These are phyloP conservation scores for Ophion slaviceki DNA, from an alignment of 2,888 invertebrate genomes.

Conservation along the genomic window DNA sequence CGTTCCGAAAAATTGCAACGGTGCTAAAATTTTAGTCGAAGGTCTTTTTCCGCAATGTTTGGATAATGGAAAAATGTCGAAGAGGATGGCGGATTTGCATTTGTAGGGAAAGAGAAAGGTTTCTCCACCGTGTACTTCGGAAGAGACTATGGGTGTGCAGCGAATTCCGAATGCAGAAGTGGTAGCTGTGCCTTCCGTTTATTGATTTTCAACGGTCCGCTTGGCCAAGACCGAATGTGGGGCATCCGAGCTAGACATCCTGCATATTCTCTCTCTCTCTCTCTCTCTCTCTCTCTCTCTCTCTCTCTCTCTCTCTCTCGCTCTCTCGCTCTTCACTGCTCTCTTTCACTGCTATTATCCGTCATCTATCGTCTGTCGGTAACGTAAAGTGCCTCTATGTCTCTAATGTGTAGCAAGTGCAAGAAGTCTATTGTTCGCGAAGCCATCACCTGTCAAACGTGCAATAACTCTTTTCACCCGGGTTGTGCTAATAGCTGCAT, in stretches of 20 bases:
- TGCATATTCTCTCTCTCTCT: constrained; percentile 39
- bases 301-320: background rate
- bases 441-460: too few relatives aligned
- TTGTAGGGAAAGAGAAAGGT: background rate
- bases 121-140: constrained; percentile 13
- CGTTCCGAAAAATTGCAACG: background rate
- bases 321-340: too few relatives aligned
- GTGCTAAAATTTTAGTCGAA: background rate
- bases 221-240: constrained; percentile 75
- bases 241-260: constrained; percentile 69
- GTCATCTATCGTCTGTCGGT: too few relatives aligned
- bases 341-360: too few relatives aligned
- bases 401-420: too few relatives aligned
- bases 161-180: constrained; percentile 73
- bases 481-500: too few relatives aligned
- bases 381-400: too few relatives aligned
- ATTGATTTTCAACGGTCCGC: constrained; percentile 79
- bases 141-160: constrained; percentile 19
- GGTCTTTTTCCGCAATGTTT: background rate
- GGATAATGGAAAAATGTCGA: background rate
- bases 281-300: constrained; percentile 30
- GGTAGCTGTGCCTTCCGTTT: constrained; percentile 78
- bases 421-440: too few relatives aligned
- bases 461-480: too few relatives aligned
- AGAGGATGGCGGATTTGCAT: background rate